A percentile compares a stretch with the other conserved stretches of the same genome.
phyloP scores from a whole-genome alignment of 2,113 vertebrate species.

The Balaeniceps rex region DNA sequence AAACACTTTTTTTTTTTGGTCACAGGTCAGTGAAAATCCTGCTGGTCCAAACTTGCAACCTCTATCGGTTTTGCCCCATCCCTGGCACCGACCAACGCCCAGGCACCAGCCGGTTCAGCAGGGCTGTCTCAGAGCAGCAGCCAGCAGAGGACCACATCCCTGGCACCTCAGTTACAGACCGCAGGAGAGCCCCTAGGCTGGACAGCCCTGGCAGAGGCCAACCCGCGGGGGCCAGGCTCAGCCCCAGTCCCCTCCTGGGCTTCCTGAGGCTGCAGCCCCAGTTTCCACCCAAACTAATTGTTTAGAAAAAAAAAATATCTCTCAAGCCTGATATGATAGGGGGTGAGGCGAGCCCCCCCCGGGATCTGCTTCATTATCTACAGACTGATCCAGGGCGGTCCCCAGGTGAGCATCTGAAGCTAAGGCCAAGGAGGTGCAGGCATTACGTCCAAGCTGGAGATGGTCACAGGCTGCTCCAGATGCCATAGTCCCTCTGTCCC shows the following conservation, averaged over 20 bases:
- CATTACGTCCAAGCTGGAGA: background rate
- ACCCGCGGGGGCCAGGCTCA: background rate
- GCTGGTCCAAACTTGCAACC: too few relatives aligned
- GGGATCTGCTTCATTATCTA: background rate
- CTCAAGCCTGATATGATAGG: background rate
- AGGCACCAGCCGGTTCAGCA: background rate
- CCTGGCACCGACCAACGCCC: background rate
- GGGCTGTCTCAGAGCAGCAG: background rate
- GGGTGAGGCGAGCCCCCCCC: background rate
- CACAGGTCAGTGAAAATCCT: background rate
- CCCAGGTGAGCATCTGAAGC: too few relatives aligned
- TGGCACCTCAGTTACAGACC: background rate
- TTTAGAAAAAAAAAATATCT: background rate
- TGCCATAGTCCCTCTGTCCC: background rate
- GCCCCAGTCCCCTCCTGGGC: background rate
- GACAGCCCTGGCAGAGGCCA: too few relatives aligned
- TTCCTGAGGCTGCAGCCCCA: background rate
- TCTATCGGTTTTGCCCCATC: background rate
- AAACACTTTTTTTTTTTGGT: background rate
- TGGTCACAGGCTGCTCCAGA: background rate
- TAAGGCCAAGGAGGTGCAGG: background rate
- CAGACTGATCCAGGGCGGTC: background rate
- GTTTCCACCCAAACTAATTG: background rate
- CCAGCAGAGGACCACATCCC: background rate
- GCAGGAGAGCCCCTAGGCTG: background rate